Evolutionary conservation across 2,888 invertebrate genomes (phyloP).

Genomic region (Noctua fimbriata): DNA sequence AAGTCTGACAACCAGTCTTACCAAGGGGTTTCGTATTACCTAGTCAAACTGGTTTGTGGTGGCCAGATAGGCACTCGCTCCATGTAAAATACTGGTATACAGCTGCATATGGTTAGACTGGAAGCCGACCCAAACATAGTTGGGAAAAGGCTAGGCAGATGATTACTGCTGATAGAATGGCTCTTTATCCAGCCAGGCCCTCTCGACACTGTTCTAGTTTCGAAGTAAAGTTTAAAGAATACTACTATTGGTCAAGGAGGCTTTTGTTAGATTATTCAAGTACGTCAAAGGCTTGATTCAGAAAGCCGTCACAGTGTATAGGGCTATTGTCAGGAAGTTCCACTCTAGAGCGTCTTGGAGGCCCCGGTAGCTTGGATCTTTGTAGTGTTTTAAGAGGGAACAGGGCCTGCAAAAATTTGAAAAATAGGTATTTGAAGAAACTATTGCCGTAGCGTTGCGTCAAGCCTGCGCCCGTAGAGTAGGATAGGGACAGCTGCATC

Average conservation of each 20-base stretch:
- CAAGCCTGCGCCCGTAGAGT: too few relatives aligned
- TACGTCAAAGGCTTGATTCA: conserved; percentile 20
- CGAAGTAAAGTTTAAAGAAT: neutral
- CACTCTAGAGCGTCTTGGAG: neutral
- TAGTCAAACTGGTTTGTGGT: too few relatives aligned
- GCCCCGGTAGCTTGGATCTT: neutral
- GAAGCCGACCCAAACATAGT: too few relatives aligned
- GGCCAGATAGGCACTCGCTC: too few relatives aligned
- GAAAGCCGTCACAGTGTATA: neutral
- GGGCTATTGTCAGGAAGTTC: neutral
- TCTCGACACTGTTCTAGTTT: neutral
- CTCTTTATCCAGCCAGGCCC: neutral
- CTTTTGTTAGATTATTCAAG: conserved; percentile 8
- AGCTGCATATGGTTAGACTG: too few relatives aligned
- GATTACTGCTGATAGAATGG: neutral
- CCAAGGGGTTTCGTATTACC: neutral
- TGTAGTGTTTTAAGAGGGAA: neutral
- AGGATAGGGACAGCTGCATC: too few relatives aligned
- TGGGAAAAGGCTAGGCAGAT: too few relatives aligned
- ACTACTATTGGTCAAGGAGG: neutral
- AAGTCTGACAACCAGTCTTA: neutral
- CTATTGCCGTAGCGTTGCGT: too few relatives aligned
- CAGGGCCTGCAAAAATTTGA: too few relatives aligned
- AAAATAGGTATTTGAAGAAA: too few relatives aligned
- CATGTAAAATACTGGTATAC: neutral